Base-by-base conservation (phyloP, 1,140 invertebrate genomes). In the Dreissena rostriformis region DNA sequence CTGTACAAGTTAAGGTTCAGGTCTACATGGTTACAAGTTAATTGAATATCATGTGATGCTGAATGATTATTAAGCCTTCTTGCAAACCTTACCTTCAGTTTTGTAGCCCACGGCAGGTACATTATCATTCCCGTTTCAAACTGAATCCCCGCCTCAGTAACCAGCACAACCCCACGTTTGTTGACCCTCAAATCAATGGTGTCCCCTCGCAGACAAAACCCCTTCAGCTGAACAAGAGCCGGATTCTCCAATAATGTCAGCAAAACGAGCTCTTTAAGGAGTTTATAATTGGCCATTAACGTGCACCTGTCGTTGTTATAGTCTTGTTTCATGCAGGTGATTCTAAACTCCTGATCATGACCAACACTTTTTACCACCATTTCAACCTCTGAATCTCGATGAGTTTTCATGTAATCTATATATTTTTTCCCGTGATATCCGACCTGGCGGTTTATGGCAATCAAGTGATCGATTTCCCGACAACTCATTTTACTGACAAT, bases 271-370 rank as follows among this genome's bases (percentile, higher is more conserved):
- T 84, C 82, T 52, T 63, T 71, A n/a, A 84, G 39, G 17, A 84
- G 67, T 22, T 57, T 84, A 28, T 84, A 84, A 57, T 77, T 77
- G 19, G 26, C 74, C 73, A 84, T 70, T 12, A 65, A 53, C 6
- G 49, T 24, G 28, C 82, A 84, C 39, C 82, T 66, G 11, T 84
- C 73, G 15, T 57, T 29, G 28, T 76, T 77, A 57, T 77, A 84
- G 67, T 84, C 82, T 51, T 70, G 53, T 61, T 84, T 76, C 74
- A 84, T 77, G 39, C 82, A 84, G 17, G 67, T 55, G n/a, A 84
- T 77, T 65, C 77, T 84, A 15, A 77, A 26, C 29, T 84, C 49
- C n/a, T 57, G n/a, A 39, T 84, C 82, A 6, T 65, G 17, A 11
- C 73, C 82, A 17, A 71, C 68, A 70, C 82, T 84, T 63, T 84